phyloP scores from a whole-genome alignment of 2,888 invertebrate species.

The Reticulitermes lucifugus region DNA sequence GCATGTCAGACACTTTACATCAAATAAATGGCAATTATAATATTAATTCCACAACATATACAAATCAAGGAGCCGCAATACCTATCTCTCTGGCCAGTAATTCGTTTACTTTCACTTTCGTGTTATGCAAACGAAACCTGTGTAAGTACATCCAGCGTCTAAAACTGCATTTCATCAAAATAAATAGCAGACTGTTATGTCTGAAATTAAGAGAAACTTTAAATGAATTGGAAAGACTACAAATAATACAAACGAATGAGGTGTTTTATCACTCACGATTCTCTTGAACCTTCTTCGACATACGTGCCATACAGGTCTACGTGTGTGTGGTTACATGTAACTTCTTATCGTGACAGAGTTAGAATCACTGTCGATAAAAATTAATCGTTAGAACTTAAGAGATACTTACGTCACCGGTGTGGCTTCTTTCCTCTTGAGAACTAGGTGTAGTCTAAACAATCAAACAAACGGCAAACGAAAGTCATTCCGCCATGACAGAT shows the following conservation, averaged over 20 bases:
- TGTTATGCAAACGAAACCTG: background rate
- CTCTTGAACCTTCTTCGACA: background rate
- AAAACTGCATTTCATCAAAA: background rate
- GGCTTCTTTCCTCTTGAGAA: slow-evolving; percentile 48
- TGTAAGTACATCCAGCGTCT: background rate
- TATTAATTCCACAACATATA: background rate
- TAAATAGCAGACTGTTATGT: background rate
- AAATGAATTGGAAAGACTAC: background rate
- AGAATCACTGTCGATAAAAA: background rate
- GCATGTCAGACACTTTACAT: no score
- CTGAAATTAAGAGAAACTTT: background rate
- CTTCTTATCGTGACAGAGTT: background rate
- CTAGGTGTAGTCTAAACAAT: slow-evolving; percentile 50
- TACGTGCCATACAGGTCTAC: background rate
- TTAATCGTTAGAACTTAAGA: slow-evolving; percentile 32
- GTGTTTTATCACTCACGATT: background rate
- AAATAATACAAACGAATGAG: background rate
- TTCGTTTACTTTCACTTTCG: background rate
- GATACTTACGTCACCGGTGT: slow-evolving; percentile 60
- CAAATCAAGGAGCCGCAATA: background rate
- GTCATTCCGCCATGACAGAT: slow-evolving; percentile 14
- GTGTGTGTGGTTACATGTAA: background rate
- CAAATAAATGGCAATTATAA: background rate
- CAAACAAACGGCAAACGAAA: slow-evolving; percentile 37
- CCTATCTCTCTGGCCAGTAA: background rate